Base-by-base conservation (phyloP, 2,888 invertebrate species). In the Erannis defoliaria region DNA sequence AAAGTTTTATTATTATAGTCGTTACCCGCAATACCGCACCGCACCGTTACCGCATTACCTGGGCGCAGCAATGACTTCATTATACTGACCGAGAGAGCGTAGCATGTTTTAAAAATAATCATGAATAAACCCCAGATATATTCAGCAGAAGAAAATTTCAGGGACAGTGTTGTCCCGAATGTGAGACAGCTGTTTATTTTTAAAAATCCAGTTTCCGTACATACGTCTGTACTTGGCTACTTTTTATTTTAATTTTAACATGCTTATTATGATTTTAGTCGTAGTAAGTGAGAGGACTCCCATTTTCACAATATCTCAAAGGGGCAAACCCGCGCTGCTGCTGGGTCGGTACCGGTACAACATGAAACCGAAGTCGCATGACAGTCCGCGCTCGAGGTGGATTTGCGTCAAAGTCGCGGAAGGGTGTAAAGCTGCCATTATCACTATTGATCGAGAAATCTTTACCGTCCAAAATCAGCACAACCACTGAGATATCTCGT, bases 331-430 rank as follows among this genome's bases (percentile, higher is more conserved):
- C 0, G 75, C 77, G 2, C 66, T 80, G 14, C 49, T 69, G 18
- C 55, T 75, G 6, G 77, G 76, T 0, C 26, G 38, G 3, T 68
- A 77, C 37, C 68, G 72, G 33, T 80, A 67, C 50, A 74, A 77
- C 57, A 71, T 69, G 23, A 71, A 67, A 62, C 18, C 49, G 9
- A 45, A 60, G 23, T 35, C 76, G 3, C 10, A 18, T 4, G 42
- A 42, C 19, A 33, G 18, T 0, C 68, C 76, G 5, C 72, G 72
- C 49, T 66, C 70, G 2, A 67, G 80, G 0, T 86, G 85, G 84
- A 66, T 61, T 0, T 86, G 84, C 45, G 66, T 73, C 21, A 75
- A 64, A 67, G 53, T 65, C 26, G 31, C 40, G 1, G 26, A 45
- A 0, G 70, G 68, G 2, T 82, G 82, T 55, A 70, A 68, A 6